Base-by-base conservation (phyloP, 2,888 invertebrate genomes). In the Oligia latruncula region DNA sequence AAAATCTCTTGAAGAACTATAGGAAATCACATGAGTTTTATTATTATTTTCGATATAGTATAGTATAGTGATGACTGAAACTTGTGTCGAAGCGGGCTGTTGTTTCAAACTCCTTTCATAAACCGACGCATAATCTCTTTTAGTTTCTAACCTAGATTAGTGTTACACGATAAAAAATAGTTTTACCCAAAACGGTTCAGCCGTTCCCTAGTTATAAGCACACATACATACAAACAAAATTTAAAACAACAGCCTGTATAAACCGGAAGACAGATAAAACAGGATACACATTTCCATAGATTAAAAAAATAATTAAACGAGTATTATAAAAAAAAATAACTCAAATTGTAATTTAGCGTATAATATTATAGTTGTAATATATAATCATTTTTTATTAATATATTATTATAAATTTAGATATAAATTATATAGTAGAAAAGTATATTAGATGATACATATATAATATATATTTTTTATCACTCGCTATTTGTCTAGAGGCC, bases 221-320 rank as follows among this genome's bases (percentile, higher is more conserved):
- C 67, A 72, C 13, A 74, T 11, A 82, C 55, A 76, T 11, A 84
- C 60, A 74, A 65, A 77, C 74, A 62, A 85, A 82, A 82, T 70
- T 58, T 75, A 78, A 85, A 78, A 87, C 87, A 87, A 88, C 88
- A 88, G 81, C 82, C 75, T 78, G 85, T 75, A 77, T 70, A 40
- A 60, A 62, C 72, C 67, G 68, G 78, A 84, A 88, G 86, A 89
- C 81, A 89, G 82, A 82, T 74, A 79, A 82, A 81, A 83, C 85
- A 85, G 78, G 79, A 86, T 71, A 58, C 83, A 89, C 90, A 92
- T 89, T 90, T 92, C 90, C 90, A 91, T 90, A 91, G 87, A 85
- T 77, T 81, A 84, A 88, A 88, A 81, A 78, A 77, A 55, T 43
- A 67, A 55, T 66, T 17, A 40, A 65, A 75, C 64, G 88, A 91